Evolutionary conservation across 2,113 vertebrate genomes (phyloP).

Genomic region (Nanorana parkeri): DNA sequence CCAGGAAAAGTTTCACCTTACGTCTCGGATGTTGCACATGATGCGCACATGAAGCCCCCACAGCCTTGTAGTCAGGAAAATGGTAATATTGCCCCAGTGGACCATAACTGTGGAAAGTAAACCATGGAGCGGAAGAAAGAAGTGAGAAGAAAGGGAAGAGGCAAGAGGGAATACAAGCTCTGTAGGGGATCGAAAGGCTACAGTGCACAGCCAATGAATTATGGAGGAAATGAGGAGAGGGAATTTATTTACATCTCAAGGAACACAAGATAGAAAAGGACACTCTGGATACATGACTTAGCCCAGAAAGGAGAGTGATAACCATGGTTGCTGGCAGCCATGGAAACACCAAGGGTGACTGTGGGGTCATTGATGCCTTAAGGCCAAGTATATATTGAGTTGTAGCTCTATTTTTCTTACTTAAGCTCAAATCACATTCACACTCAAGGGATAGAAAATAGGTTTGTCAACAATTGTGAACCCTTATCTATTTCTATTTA

Average conservation of each 20-base stretch:
- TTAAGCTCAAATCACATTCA: neutral
- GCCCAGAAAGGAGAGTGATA: neutral
- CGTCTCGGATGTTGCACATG: slow-evolving; percentile 5
- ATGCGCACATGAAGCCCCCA: slow-evolving; percentile 18
- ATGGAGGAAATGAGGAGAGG: slow-evolving; percentile 25
- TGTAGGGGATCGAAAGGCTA: slow-evolving; percentile 44
- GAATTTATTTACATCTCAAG: slow-evolving; percentile 41
- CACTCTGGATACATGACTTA: slow-evolving; percentile 7
- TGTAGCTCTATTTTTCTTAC: neutral
- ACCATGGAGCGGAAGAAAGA: slow-evolving; percentile 51
- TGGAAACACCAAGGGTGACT: neutral
- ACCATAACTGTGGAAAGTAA: slow-evolving; percentile 52
- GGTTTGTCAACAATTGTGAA: neutral
- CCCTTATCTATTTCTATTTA: neutral
- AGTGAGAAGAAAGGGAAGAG: slow-evolving; percentile 33
- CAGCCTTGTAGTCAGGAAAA: slow-evolving; percentile 52
- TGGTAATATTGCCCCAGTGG: slow-evolving; percentile 47
- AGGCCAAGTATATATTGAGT: slow-evolving; percentile 27
- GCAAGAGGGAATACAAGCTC: slow-evolving; percentile 46
- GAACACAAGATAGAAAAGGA: slow-evolving; percentile 26
- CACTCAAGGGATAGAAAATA: neutral
- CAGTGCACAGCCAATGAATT: slow-evolving; percentile 47
- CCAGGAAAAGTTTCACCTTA: neutral
- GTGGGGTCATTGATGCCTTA: slow-evolving; percentile 13
- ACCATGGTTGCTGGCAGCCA: neutral